Evolutionary conservation across 2,113 vertebrate genomes (phyloP), one percentile per base, ranked within the genome.

Genomic region (Dipodomys stephensi): DNA sequence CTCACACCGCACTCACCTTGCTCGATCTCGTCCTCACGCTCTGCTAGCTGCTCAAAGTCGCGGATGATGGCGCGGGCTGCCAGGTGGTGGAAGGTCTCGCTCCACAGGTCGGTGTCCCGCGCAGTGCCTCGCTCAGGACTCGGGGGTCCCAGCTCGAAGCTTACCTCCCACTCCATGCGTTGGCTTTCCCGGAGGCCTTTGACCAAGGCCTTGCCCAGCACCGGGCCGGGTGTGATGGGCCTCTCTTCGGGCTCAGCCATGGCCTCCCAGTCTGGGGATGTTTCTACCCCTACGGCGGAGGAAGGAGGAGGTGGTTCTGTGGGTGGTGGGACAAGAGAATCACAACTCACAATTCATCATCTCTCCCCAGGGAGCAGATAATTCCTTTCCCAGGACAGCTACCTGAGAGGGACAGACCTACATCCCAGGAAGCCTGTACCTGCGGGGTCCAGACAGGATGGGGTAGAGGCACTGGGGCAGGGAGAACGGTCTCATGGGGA

Each of bases 71-170:
- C 99, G 76, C 98, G 98, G 64, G 98, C 99, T 0, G 99, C 99
- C 98, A 99, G 97, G 95, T 99, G 99, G 96, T 99, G 99, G 97
- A 99, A 99, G 94, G 99, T 99, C 97, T 99, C 99, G 0, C 98
- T 99, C 99, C 99, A 99, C 74, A 99, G 96, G 86, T 99, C 99
- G 0, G 98, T 94, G 0, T 98, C 98, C 0, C 97, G 30, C 19
- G 4, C 2, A 3, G 30, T 1, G 4, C 4, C 9, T 2, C 0
- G 44, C 74, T 98, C 98, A 1, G 97, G 96, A 16, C 98, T 98
- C 39, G 98, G 98, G 4, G 98, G 98, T 13, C 87, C 92, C 79
- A 99, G 98, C 25, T 99, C 99, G 53, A 99, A 99, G 32, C 97
- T 16, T 19, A 99, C 98, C 89, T 99, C 99, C 99, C 99, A 99